These are phyloP conservation scores for Argyrosomus japonicus DNA, from an alignment of 2,113 vertebrate species.

Conservation along the genomic window DNA sequence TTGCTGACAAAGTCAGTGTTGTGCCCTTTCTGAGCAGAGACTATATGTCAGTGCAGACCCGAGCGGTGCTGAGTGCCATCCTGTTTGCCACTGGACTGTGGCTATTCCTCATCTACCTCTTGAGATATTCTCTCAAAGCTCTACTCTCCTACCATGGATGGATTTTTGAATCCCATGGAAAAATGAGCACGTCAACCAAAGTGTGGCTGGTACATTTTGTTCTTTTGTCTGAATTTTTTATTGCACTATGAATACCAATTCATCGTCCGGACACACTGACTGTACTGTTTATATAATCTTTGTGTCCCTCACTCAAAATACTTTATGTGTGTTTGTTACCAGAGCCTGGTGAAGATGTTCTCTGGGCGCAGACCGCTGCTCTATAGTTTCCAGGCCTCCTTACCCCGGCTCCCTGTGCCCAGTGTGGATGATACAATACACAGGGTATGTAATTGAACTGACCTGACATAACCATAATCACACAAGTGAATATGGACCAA, in stretches of 20 bases:
- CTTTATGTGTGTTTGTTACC: conserved; percentile 36
- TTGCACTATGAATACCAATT: background rate
- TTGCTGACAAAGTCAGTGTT: conserved; percentile 26
- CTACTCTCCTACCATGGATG: conserved; percentile 95
- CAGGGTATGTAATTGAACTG: conserved; percentile 81
- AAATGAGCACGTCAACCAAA: conserved; percentile 86
- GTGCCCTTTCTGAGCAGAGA: conserved; percentile 73
- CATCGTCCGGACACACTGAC: no score
- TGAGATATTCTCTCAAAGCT: conserved; percentile 88
- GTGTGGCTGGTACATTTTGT: conserved; percentile 88
- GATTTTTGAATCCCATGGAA: conserved; percentile 95
- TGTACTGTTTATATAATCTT: background rate
- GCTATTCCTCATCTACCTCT: conserved; percentile 89
- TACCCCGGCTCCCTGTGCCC: conserved; percentile 93
- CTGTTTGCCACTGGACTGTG: conserved; percentile 92
- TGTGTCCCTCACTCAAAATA: background rate
- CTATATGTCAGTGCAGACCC: conserved; percentile 80
- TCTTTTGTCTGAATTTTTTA: background rate
- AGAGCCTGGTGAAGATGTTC: conserved; percentile 88
- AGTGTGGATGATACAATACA: conserved; percentile 88
- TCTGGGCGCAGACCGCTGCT: conserved; percentile 91
- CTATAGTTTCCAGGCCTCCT: conserved; percentile 94
- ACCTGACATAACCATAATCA: background rate
- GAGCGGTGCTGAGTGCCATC: conserved; percentile 83
- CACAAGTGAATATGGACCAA: background rate